A percentile compares a stretch with the other conserved stretches of the same genome.
phyloP scores from a whole-genome alignment of 2,888 invertebrate species.

The Camponotus fellah region DNA sequence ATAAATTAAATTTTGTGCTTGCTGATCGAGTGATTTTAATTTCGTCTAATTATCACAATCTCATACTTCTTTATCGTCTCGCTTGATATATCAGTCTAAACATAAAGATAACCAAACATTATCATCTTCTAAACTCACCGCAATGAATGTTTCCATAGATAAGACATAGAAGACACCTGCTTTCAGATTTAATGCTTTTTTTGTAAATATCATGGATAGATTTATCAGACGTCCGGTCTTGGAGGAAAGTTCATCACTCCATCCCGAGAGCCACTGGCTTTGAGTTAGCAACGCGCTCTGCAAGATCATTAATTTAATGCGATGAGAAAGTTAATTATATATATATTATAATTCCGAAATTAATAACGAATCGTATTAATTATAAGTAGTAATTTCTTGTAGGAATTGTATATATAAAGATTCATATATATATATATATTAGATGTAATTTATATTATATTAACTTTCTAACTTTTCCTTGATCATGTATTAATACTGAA shows the following conservation, averaged over 20 bases:
- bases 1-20: constrained; percentile 19
- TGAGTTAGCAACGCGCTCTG: constrained; percentile 47
- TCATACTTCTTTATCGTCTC: not conserved
- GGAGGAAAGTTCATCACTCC: constrained; percentile 68
- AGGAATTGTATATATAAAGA: not conserved
- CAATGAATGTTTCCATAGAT: constrained; percentile 76
- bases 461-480: constrained; percentile 20
- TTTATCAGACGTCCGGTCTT: constrained; percentile 62
- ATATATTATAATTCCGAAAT: constrained; percentile 7
- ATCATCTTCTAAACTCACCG: constrained; percentile 66
- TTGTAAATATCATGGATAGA: constrained; percentile 72
- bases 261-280: constrained; percentile 77
- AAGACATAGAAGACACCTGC: constrained; percentile 76
- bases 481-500: not conserved
- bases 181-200: constrained; percentile 69
- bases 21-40: constrained; percentile 5
- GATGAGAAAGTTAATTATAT: constrained; percentile 19
- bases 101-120: not conserved
- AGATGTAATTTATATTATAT: not conserved
- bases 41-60: constrained; percentile 17
- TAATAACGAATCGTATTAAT: not conserved
- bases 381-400: not conserved
- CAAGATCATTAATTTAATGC: constrained; percentile 22
- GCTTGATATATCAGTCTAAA: not conserved
- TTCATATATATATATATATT: not conserved